Conservation (phyloP, 2,888 invertebrate genomes). For the Myopa testacea region DNA sequence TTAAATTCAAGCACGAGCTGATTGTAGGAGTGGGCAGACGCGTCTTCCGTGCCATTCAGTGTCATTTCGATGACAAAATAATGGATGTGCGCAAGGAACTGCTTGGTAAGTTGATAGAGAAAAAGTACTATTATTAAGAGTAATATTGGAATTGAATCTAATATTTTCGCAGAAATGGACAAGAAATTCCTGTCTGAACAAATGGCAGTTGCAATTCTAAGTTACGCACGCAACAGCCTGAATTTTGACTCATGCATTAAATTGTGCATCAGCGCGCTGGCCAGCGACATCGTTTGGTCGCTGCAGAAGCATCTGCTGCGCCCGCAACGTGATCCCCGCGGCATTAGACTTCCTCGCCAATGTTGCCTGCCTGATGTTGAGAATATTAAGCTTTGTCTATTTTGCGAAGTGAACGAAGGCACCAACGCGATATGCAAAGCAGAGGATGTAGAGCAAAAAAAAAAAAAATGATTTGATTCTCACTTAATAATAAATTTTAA, state of each 20-base stretch:
- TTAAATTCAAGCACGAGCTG: slow-evolving; percentile 63
- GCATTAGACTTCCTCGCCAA: slow-evolving; percentile 39
- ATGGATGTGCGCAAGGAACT: slow-evolving; percentile 59
- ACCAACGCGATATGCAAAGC: not conserved
- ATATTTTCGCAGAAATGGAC: slow-evolving; percentile 55
- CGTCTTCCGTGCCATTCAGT: slow-evolving; percentile 63
- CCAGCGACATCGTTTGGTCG: slow-evolving; percentile 61
- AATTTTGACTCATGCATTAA: slow-evolving; percentile 59
- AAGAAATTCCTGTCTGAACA: slow-evolving; percentile 58
- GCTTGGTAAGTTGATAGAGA: slow-evolving; percentile 50
- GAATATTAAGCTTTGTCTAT: slow-evolving; percentile 43
- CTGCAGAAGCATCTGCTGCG: slow-evolving; percentile 60
- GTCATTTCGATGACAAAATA: slow-evolving; percentile 59
- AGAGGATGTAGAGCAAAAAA: not conserved
- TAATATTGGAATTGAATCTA: slow-evolving; percentile 1
- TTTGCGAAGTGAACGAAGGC: slow-evolving; percentile 37
- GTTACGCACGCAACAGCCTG: slow-evolving; percentile 59
- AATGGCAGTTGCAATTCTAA: slow-evolving; percentile 60
- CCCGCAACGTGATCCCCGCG: slow-evolving; percentile 51
- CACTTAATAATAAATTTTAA: not conserved
- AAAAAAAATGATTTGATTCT: not conserved
- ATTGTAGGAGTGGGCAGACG: slow-evolving; percentile 61
- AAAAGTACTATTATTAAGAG: not conserved
- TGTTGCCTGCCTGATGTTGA: slow-evolving; percentile 36
- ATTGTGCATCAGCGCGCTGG: slow-evolving; percentile 58